Base-by-base conservation (phyloP, 1,140 invertebrate species). In the Diorhabda carinulata region DNA sequence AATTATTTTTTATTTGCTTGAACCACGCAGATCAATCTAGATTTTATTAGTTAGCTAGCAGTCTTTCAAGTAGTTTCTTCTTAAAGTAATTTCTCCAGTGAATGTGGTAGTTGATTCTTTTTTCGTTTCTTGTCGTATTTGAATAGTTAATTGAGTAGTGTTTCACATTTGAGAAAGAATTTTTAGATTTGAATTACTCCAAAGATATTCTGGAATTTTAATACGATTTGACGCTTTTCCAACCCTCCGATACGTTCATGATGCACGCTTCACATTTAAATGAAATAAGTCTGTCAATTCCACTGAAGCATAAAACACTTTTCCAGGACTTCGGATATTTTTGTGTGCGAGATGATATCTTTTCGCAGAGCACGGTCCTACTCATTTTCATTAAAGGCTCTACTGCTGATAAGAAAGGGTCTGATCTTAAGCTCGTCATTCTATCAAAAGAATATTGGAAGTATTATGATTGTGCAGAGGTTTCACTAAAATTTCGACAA, bases 381-480 rank as follows among this genome's bases (percentile, higher is more conserved):
- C 47, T n/a, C 47, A 52, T 52, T 52, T 52, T 52, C 47, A 52
- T 52, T 52, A 52, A 52, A n/a, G 47, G 47, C 47, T 52, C 47
- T 52, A 52, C 47, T 52, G 47, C 47, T 52, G 47, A 52, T 52
- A 52, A 52, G 47, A 3, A 52, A 52, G 47, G 47, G 47, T n/a
- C 47, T 52, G n/a, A 52, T 8, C 47, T 52, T 52, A 52, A 52
- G 47, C 47, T 52, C 47, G 2, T n/a, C 47, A n/a, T 8, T n/a
- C n/a, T n/a, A 52, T 52, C 47, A 52, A 52, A 52, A 52, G 47
- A 52, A 52, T 52, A 52, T 52, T 52, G 47, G 47, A 52, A 52
- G 47, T 52, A n/a, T 52, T 52, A 6, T 6, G 47, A 52, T 52
- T 52, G 47, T 52, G n/a, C 47, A n/a, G n/a, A 52, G 47, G 47